A percentile compares a stretch with the other conserved stretches of the same genome.
Conservation (phyloP, 2,888 invertebrate genomes). For the Harmothoe impar region DNA sequence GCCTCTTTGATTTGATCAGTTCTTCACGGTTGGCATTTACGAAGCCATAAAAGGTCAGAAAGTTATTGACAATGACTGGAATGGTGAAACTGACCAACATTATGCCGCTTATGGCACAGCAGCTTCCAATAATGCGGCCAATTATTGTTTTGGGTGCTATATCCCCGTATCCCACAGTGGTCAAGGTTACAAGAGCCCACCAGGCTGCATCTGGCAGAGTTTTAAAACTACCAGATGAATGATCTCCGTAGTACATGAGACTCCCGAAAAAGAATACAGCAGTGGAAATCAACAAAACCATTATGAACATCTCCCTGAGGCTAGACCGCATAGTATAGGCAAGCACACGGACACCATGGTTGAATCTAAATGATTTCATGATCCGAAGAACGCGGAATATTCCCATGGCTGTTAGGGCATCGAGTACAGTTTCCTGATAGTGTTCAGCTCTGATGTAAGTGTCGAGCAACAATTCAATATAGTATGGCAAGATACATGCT, state of each 20-base stretch:
- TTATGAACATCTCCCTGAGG: too few species aligned
- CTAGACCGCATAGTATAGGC: too few species aligned
- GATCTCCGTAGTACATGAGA: constrained; percentile 57
- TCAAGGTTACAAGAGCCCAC: constrained; percentile 68
- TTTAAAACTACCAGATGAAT: too few species aligned
- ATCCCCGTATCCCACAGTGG: constrained; percentile 67
- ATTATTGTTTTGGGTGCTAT: constrained; percentile 5
- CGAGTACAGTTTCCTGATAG: too few species aligned
- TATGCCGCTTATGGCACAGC: constrained; percentile 64
- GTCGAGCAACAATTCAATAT: not conserved
- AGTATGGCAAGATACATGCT: not conserved
- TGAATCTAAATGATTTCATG: not conserved
- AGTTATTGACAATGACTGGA: constrained; percentile 66
- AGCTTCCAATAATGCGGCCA: constrained; percentile 62
- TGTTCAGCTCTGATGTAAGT: too few species aligned
- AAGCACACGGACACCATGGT: too few species aligned
- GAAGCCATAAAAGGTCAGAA: not conserved
- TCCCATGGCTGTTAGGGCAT: not conserved
- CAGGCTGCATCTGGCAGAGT: constrained; percentile 50
- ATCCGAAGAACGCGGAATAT: not conserved
- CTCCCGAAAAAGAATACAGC: constrained; percentile 67
- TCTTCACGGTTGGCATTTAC: too few species aligned
- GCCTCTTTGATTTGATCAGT: too few species aligned
- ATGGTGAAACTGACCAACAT: constrained; percentile 64
- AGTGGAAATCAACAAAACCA: not conserved